Evolutionary conservation across 2,888 invertebrate species (phyloP).

Genomic region (Prosapia bicincta): DNA sequence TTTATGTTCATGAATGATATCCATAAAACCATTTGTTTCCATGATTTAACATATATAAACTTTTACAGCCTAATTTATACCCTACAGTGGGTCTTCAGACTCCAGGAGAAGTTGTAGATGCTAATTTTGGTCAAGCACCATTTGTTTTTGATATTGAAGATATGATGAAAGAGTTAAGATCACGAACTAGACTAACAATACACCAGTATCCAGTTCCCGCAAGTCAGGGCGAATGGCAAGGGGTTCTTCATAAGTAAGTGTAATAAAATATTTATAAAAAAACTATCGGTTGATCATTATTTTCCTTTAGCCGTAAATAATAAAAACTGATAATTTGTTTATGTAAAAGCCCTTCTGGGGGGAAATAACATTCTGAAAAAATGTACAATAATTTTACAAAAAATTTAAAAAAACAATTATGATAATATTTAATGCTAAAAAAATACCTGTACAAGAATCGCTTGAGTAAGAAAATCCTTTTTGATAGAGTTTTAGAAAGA

Average conservation of each 20-base stretch:
- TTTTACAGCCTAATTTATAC: conserved; percentile 85
- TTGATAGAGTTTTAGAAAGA: no score
- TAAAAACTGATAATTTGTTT: background rate
- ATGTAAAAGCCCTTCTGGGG: no score
- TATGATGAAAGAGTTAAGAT: conserved; percentile 89
- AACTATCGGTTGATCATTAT: background rate
- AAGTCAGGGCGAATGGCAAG: conserved; percentile 89
- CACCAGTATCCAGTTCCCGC: conserved; percentile 83
- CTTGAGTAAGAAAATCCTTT: no score
- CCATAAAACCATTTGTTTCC: no score
- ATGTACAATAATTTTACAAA: no score
- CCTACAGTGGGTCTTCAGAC: conserved; percentile 99
- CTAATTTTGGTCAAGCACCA: conserved; percentile 97
- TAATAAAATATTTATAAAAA: no score
- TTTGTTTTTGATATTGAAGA: conserved; percentile 98
- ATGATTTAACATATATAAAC: no score
- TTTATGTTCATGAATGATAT: no score
- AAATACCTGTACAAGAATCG: no score
- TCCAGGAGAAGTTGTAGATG: conserved; percentile 96
- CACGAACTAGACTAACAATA: conserved; percentile 75
- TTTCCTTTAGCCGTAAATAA: background rate
- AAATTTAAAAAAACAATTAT: no score
- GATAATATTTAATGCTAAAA: no score
- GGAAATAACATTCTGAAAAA: no score
- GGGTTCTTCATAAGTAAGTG: conserved; percentile 85